Conservation (phyloP, 2,888 invertebrate species). For the Gymnosoma rotundatum region DNA sequence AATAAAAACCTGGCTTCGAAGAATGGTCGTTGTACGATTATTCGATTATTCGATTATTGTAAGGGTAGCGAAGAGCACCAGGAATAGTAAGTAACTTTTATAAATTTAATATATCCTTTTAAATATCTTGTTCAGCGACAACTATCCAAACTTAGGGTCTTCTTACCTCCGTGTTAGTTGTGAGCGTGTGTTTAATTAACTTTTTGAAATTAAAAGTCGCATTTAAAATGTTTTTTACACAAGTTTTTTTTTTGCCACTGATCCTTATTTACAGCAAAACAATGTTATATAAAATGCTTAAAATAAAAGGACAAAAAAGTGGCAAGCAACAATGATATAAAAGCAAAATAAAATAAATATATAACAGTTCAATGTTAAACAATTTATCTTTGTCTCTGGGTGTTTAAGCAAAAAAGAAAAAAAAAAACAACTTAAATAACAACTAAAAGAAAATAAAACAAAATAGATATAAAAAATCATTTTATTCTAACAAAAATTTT, state of each 20-base stretch:
- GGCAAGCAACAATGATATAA: slow-evolving; percentile 3
- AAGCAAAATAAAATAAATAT: slow-evolving; percentile 49
- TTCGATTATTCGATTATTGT: too few relatives aligned
- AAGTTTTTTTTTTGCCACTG: slow-evolving; percentile 18
- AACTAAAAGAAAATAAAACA: slow-evolving; percentile 38
- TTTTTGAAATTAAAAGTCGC: slow-evolving; percentile 61
- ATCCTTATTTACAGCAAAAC: slow-evolving; percentile 44
- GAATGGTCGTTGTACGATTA: too few relatives aligned
- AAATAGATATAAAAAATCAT: slow-evolving; percentile 44
- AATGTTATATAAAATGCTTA: slow-evolving; percentile 16
- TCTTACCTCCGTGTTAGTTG: neutral
- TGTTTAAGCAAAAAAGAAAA: slow-evolving; percentile 44
- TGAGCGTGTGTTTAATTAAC: neutral
- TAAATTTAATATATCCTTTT: too few relatives aligned
- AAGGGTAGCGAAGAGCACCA: too few relatives aligned
- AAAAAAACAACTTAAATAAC: slow-evolving; percentile 2
- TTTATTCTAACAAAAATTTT: slow-evolving; percentile 65
- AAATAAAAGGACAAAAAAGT: slow-evolving; percentile 16
- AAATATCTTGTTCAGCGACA: too few relatives aligned
- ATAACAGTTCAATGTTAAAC: slow-evolving; percentile 70
- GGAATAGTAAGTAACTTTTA: too few relatives aligned
- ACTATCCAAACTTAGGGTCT: too few relatives aligned
- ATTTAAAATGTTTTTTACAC: slow-evolving; percentile 45
- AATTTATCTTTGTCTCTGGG: slow-evolving; percentile 72
- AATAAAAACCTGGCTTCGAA: too few relatives aligned